A percentile compares a stretch with the other conserved stretches of the same genome.
These are phyloP conservation scores for Serilophus lunatus DNA, from an alignment of 2,113 vertebrate species.

Conservation along the genomic window DNA sequence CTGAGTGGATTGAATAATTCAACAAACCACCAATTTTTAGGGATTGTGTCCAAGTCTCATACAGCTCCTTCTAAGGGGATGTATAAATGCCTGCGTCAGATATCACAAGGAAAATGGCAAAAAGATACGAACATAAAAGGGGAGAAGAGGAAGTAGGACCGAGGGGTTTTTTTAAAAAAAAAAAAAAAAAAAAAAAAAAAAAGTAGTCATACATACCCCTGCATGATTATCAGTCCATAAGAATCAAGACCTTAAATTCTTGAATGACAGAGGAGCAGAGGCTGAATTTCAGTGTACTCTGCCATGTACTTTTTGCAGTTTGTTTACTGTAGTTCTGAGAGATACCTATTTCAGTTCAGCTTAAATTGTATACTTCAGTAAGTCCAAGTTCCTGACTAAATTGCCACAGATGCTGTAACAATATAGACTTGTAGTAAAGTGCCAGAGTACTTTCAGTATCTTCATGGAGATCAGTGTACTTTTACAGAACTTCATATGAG, in stretches of 20 bases:
- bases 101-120: not conserved
- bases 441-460: not conserved
- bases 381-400: not conserved
- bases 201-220: not conserved
- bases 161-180: too few relatives aligned
- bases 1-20: not conserved
- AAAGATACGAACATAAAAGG: not conserved
- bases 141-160: not conserved
- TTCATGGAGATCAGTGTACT: not conserved
- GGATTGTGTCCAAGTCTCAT: not conserved
- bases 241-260: not conserved
- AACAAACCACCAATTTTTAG: not conserved
- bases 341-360: not conserved
- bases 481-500: not conserved
- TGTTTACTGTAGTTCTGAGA: not conserved
- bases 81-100: not conserved
- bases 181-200: not conserved
- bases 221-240: not conserved
- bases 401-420: not conserved
- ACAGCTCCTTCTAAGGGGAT: not conserved
- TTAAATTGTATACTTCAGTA: not conserved
- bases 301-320: not conserved
- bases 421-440: not conserved
- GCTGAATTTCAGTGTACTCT: not conserved
- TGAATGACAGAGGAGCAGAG: not conserved